A percentile compares a stretch with the other conserved stretches of the same genome.
phyloP scores from a whole-genome alignment of 2,113 vertebrate species.

The Himantopus leucocephalus region DNA sequence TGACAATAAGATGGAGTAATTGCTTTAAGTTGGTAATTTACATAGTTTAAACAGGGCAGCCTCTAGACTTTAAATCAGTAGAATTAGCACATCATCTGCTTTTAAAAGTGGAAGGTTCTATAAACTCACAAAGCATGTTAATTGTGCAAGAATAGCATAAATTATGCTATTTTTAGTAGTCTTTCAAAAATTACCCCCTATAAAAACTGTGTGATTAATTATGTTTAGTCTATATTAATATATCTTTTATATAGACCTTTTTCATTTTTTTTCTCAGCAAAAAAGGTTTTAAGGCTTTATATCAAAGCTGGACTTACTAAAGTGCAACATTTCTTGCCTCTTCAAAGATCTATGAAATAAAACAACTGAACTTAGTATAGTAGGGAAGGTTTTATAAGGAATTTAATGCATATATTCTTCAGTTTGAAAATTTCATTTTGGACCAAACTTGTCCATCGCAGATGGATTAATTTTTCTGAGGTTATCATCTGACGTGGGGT shows the following conservation, averaged over 20 bases:
- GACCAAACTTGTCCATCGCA: neutral
- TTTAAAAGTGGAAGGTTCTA: neutral
- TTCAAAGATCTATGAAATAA: neutral
- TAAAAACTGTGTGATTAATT: neutral
- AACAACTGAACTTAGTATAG: neutral
- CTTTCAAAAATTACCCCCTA: neutral
- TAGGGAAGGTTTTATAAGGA: neutral
- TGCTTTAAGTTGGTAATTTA: conserved; percentile 48
- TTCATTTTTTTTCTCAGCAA: neutral
- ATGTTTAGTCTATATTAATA: neutral
- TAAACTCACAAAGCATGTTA: neutral
- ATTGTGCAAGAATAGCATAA: neutral
- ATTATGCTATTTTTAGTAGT: neutral
- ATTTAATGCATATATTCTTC: neutral
- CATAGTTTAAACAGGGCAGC: conserved; percentile 19
- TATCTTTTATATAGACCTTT: neutral
- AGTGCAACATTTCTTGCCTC: neutral
- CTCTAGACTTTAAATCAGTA: conserved; percentile 27
- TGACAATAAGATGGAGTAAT: conserved; percentile 53
- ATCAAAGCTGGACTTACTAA: neutral
- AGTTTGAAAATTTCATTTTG: neutral
- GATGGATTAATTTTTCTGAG: neutral
- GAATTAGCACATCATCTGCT: conserved; percentile 8
- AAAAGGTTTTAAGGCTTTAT: neutral
- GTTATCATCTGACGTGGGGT: neutral